Conservation (phyloP, 2,113 vertebrate genomes). For the Shinisaurus crocodilurus region DNA sequence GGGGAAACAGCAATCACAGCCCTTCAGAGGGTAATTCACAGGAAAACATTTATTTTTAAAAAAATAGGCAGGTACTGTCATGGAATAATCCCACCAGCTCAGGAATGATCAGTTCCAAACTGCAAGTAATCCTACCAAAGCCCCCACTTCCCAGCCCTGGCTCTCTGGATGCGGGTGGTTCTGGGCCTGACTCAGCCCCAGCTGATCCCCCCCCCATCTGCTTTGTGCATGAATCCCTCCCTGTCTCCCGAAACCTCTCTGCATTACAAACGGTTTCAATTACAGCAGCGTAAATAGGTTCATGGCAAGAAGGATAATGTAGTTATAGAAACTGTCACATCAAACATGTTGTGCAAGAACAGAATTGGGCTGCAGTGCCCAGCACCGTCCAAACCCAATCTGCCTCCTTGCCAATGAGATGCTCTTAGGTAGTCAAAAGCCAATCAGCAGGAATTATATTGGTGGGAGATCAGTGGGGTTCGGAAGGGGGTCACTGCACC, state of each 20-base stretch:
- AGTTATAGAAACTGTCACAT: conserved; percentile 48
- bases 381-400: conserved; percentile 15
- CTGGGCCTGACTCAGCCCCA: neutral
- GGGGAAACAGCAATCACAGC: conserved; percentile 9
- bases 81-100: neutral
- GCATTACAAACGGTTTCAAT: neutral
- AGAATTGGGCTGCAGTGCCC: conserved; percentile 13
- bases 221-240: neutral
- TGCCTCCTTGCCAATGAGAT: neutral
- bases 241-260: neutral
- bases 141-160: neutral
- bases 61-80: accelerated
- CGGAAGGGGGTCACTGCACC: neutral
- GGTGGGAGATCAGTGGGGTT: too few relatives aligned
- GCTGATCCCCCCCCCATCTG: neutral
- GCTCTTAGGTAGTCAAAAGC: neutral
- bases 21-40: neutral
- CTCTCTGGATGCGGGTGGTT: neutral
- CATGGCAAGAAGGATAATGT: neutral
- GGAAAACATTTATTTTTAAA: neutral
- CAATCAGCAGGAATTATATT: neutral
- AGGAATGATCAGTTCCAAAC: neutral
- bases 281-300: neutral
- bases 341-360: conserved; percentile 18
- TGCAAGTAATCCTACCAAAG: neutral